Percentiles rank a stretch among this genome's conserved stretches.
Conservation (phyloP, 2,888 invertebrate genomes). For the Quadroppia sp. region DNA sequence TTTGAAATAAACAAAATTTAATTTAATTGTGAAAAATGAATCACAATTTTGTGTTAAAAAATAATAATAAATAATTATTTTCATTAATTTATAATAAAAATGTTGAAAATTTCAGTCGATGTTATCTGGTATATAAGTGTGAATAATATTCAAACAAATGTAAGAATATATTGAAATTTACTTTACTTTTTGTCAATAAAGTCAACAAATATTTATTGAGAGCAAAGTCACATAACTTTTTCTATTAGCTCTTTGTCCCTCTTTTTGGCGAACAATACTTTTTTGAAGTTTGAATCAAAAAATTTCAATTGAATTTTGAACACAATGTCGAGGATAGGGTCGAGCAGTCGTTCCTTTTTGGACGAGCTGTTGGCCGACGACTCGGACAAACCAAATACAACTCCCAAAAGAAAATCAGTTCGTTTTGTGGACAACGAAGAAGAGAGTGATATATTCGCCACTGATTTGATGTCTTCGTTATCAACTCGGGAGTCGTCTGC, state of each 20-base stretch:
- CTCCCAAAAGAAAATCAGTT: conserved; percentile 36
- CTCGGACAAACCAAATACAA: not conserved
- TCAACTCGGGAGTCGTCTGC: not conserved
- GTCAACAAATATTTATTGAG: not conserved
- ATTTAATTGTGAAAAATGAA: not conserved
- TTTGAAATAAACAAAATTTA: not conserved
- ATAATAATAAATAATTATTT: too few species aligned
- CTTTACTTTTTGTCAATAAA: not conserved
- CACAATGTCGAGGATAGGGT: conserved; percentile 19
- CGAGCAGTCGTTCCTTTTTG: conserved; percentile 35
- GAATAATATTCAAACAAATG: not conserved
- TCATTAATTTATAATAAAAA: too few species aligned
- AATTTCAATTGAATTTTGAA: not conserved
- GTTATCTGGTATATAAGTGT: not conserved
- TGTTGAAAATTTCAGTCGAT: not conserved
- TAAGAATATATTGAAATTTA: not conserved
- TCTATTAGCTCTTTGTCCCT: too few species aligned
- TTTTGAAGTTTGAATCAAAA: too few species aligned
- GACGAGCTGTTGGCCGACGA: conserved; percentile 38
- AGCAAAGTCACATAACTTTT: not conserved
- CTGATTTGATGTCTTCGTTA: not conserved
- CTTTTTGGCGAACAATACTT: too few species aligned
- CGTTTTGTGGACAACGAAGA: conserved; percentile 38
- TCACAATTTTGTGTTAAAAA: not conserved
- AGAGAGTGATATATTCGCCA: not conserved